These are phyloP conservation scores for Paradoxurus hermaphroditus DNA, from an alignment of 2,113 vertebrate genomes.

Conservation along the genomic window DNA sequence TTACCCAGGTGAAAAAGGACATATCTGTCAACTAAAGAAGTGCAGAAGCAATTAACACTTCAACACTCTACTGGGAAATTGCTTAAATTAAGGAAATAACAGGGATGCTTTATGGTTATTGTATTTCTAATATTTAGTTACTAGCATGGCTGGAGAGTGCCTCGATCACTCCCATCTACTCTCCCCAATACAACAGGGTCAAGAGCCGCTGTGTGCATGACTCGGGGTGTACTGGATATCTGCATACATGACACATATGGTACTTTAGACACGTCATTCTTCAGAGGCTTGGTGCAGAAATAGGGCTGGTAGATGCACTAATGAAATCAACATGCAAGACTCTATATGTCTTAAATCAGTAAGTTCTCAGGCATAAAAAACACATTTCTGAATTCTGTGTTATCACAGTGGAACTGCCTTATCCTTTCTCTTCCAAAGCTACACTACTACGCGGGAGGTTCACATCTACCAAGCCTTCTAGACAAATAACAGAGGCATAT, in stretches of 20 bases:
- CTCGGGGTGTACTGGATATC: background rate
- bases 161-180: background rate
- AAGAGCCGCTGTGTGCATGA: too few relatives aligned
- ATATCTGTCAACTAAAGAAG: conserved; percentile 61
- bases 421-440: background rate
- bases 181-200: background rate
- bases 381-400: background rate
- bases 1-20: conserved; percentile 64
- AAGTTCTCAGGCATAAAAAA: background rate
- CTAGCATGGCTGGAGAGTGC: background rate
- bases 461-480: background rate
- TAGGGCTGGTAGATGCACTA: background rate
- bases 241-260: background rate
- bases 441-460: background rate
- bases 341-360: background rate
- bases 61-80: conserved; percentile 54
- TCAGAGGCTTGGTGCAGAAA: background rate
- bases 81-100: conserved; percentile 70
- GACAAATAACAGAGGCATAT: accelerated
- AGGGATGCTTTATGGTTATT: conserved; percentile 36
- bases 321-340: background rate
- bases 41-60: conserved; percentile 71
- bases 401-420: background rate
- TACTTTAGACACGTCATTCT: background rate
- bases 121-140: conserved; percentile 56